Evolutionary conservation across 2,888 invertebrate species (phyloP), one percentile per base, ranked within the genome.

Genomic region (Hedya salicella): DNA sequence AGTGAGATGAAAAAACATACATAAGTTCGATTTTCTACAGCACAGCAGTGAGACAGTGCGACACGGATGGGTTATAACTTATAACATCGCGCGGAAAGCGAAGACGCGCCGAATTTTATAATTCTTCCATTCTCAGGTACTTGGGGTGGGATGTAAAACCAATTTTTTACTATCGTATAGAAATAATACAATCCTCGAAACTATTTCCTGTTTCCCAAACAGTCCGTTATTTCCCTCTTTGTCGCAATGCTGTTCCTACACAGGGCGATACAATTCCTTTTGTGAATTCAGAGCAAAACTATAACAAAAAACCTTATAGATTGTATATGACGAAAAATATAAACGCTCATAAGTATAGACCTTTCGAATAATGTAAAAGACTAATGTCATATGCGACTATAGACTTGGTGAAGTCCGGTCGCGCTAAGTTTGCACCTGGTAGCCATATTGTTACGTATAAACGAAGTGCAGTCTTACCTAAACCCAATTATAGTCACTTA

Each of bases 121-220:
- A n/a, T n/a, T n/a, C n/a, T n/a, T n/a, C n/a, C n/a, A n/a, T n/a
- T n/a, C n/a, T n/a, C n/a, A n/a, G n/a, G n/a, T n/a, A n/a, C n/a
- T n/a, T n/a, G n/a, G n/a, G n/a, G n/a, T n/a, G n/a, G n/a, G n/a
- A n/a, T n/a, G n/a, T n/a, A n/a, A 6, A 25, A 36, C 36, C 11
- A 2, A 36, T 8, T 36, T 25, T 36, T 11, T 36, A 11, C 11
- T 2, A 8, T 36, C 36, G 2, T 36, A 5, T 36, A 36, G 9
- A 36, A 11, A 9, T 19, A 19, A 13, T 19, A 46, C 46, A 46
- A 46, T 46, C 6, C n/a, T 19, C 2, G 11, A 21, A 11, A 17
- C 19, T 19, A 13, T n/a, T 44, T 57, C 57, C 44, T 46, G 53
- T 17, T 53, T 32, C 39, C 19, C 17, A 53, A 36, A 19, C n/a